Percentiles rank a stretch among this genome's conserved stretches.
Conservation (phyloP, 2,888 invertebrate species). For the Elmis aenea region DNA sequence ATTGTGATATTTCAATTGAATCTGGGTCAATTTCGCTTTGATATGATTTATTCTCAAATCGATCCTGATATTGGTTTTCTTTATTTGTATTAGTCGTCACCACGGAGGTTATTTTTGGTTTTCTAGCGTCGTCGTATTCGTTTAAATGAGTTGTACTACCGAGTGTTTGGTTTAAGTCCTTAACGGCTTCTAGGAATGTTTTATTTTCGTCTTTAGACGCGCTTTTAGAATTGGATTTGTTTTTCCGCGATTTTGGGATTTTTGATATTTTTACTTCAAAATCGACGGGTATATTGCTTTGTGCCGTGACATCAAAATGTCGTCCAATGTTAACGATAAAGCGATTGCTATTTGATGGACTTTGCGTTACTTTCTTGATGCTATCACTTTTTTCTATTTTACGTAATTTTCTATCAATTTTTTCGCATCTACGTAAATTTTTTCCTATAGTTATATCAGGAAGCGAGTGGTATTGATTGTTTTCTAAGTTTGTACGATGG, state of each 20-base stretch:
- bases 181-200: slow-evolving; percentile 38
- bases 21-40: slow-evolving; percentile 11
- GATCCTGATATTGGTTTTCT: slow-evolving; percentile 9
- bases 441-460: slow-evolving; percentile 67
- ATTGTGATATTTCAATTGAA: slow-evolving; percentile 5
- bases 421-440: slow-evolving; percentile 64
- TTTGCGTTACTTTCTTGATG: slow-evolving; percentile 19
- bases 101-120: slow-evolving; percentile 18
- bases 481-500: slow-evolving; percentile 45
- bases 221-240: slow-evolving; percentile 16
- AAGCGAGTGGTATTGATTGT: slow-evolving; percentile 67
- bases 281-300: slow-evolving; percentile 40
- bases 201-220: slow-evolving; percentile 14
- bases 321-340: slow-evolving; percentile 47
- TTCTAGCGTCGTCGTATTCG: slow-evolving; percentile 15
- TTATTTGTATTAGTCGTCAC: slow-evolving; percentile 19
- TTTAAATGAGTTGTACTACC: slow-evolving; percentile 13
- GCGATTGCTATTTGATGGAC: slow-evolving; percentile 28
- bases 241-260: slow-evolving; percentile 36
- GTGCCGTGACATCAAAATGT: slow-evolving; percentile 44
- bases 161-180: slow-evolving; percentile 38
- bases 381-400: slow-evolving; percentile 39
- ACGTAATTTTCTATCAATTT: slow-evolving; percentile 65
- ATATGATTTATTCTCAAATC: slow-evolving; percentile 12
- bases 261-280: slow-evolving; percentile 46